phyloP scores from a whole-genome alignment of 2,113 vertebrate genomes.

The Arvicanthis niloticus region DNA sequence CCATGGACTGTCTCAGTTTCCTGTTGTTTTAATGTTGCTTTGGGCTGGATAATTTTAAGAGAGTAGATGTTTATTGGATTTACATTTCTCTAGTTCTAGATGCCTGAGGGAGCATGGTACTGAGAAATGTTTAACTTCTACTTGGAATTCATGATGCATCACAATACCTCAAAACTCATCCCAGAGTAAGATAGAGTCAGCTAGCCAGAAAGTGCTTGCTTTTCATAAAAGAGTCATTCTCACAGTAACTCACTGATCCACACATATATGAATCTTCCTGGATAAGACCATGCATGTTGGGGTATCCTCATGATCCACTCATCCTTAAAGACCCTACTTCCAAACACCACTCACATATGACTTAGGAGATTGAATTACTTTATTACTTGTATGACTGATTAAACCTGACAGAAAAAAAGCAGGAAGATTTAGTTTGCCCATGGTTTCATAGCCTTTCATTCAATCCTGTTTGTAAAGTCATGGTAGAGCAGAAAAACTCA shows the following conservation, averaged over 20 bases:
- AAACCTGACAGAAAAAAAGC: background rate
- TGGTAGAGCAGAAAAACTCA: background rate
- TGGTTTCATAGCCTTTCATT: background rate
- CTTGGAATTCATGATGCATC: background rate
- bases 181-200: background rate
- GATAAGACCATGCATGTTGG: background rate
- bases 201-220: background rate
- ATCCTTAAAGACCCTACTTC: background rate
- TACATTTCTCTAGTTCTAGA: background rate
- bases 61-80: background rate
- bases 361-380: background rate
- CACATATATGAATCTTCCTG: background rate
- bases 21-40: background rate
- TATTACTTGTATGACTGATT: background rate
- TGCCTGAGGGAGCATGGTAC: background rate
- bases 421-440: background rate
- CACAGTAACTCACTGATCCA: background rate
- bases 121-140: background rate
- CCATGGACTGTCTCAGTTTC: background rate
- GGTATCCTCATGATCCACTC: background rate
- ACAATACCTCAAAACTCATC: background rate
- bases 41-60: background rate
- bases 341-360: background rate
- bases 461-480: background rate
- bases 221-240: background rate